Base-by-base conservation (phyloP, 2,797 vertebrate species). In the Bradypodion pumilum region DNA sequence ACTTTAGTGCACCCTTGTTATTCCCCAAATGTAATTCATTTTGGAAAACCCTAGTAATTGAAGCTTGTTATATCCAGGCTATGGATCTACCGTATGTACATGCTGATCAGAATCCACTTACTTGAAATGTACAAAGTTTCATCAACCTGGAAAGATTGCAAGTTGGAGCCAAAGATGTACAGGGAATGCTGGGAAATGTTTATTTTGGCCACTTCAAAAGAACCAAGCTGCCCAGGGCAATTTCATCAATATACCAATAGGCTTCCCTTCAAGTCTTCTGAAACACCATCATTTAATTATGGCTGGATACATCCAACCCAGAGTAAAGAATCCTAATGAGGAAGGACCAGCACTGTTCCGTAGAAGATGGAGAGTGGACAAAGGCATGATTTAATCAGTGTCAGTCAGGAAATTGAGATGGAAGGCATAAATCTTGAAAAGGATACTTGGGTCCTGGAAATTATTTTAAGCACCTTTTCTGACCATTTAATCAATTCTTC, bases 351-450 rank as follows among this genome's bases (percentile, higher is more conserved):
- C 16, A 37, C 37, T 10, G 1, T 44, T 69, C 52, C 27, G 21
- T 32, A 70, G 37, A 77, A 77, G 82, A 44, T 35, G 21, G 49
- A 68, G 49, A 76, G 49, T 6, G 27, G 62, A 49, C 12, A 23
- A 9, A 10, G 15, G 60, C 60, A 46, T 63, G 32, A 83, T 78
- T 40, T 79, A 68, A 81, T 78, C 56, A 60, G 15, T 35, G 12
- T 27, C 46, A 10, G 32, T 40, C 25, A 69, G 49, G 75, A 82
- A 82, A 80, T 37, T 9, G 16, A 72, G 69, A 23, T 66, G 10
- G 29, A 78, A 62, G 23, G 35, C 60, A 78, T 82, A 42, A 15
- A 85, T 78, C 76, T n/a, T 27, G 29, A 44, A 59, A 84, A 83
- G 19, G 65, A 69, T 77, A 40, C 63, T 78, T 73, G 37, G 78